Evolutionary conservation across 2,113 vertebrate species (phyloP).

Genomic region (Chloropsis hardwickii): DNA sequence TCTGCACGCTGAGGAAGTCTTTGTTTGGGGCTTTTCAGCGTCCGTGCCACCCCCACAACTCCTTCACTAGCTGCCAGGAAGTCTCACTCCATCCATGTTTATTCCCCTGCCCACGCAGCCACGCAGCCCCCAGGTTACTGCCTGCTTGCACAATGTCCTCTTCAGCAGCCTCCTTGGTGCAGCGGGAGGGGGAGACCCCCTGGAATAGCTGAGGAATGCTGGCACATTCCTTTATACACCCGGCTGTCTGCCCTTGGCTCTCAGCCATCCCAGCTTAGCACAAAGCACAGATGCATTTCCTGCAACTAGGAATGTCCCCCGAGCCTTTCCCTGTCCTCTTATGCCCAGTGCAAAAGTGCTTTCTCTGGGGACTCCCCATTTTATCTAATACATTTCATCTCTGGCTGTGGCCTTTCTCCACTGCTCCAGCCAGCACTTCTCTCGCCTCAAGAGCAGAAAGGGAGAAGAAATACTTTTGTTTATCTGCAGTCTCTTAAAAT

Average conservation of each 20-base stretch:
- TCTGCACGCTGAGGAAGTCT: not conserved
- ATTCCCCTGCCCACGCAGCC: not conserved
- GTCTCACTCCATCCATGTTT: not conserved
- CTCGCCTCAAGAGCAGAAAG: not conserved
- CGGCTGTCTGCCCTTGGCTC: not conserved
- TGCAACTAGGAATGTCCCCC: not conserved
- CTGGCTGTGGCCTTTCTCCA: not conserved
- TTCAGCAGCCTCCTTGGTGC: not conserved
- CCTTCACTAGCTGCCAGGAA: not conserved
- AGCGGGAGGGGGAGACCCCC: not conserved
- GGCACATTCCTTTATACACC: not conserved
- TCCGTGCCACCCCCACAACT: not conserved
- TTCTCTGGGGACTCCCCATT: not conserved
- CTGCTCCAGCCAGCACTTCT: not conserved
- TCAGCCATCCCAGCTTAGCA: not conserved
- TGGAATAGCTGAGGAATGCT: not conserved
- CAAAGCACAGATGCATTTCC: not conserved
- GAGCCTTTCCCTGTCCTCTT: not conserved
- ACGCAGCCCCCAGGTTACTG: not conserved
- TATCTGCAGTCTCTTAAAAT: not conserved
- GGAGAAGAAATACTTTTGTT: slow-evolving; percentile 14
- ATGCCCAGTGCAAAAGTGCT: not conserved
- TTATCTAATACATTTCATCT: not conserved
- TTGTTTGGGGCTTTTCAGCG: not conserved
- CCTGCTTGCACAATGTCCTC: not conserved